phyloP scores from a whole-genome alignment of 1,140 invertebrate species.

The Tetramorium simillimum region DNA sequence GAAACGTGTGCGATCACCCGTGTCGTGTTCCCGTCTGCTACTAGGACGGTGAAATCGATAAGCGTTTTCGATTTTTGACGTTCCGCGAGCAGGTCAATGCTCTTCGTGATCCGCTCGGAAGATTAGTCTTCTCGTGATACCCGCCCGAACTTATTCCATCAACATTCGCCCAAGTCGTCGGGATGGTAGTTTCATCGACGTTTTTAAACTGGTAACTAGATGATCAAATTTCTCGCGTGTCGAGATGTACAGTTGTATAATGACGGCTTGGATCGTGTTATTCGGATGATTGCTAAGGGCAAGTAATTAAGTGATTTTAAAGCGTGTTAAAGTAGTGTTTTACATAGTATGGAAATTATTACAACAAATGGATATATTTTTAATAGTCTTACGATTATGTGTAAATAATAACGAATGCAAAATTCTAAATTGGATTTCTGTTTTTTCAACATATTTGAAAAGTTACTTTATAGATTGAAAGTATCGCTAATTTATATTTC shows the following conservation, averaged over 20 bases:
- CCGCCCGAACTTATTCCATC: conserved; percentile 62
- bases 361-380: background rate
- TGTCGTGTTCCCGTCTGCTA: conserved; percentile 22
- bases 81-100: conserved; percentile 42
- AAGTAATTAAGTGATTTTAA: background rate
- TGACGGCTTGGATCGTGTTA: background rate
- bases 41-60: conserved; percentile 76
- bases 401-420: background rate
- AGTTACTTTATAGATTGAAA: background rate
- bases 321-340: background rate
- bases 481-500: background rate
- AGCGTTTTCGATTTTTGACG: conserved; percentile 68
- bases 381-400: background rate
- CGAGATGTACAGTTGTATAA: background rate
- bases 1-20: conserved; percentile 72
- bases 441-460: background rate
- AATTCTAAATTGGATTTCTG: background rate
- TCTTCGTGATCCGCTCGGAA: conserved; percentile 49
- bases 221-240: conserved; percentile 45
- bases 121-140: conserved; percentile 61
- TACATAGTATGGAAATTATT: background rate
- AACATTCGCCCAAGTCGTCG: conserved; percentile 48
- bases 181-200: conserved; percentile 29
- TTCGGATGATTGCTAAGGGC: background rate
- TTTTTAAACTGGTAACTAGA: conserved; percentile 44